These are phyloP conservation scores for Protosalanx chinensis DNA, from an alignment of 2,797 vertebrate species.

Conservation along the genomic window DNA sequence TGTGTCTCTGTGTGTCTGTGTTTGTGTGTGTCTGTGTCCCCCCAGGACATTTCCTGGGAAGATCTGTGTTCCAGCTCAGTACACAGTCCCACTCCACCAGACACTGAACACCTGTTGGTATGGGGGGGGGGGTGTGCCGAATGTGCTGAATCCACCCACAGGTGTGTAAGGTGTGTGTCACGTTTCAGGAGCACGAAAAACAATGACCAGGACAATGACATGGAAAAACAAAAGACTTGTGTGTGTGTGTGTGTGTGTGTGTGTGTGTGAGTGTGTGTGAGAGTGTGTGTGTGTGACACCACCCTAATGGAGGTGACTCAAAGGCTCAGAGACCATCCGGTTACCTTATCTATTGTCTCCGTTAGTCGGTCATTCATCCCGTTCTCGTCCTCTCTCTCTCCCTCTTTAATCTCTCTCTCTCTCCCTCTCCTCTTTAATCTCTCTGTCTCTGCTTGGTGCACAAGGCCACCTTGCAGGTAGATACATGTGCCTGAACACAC, in stretches of 20 bases:
- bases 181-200: conserved; percentile 8
- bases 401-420: background rate
- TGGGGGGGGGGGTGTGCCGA: no score
- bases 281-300: conserved; percentile 10
- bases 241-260: conserved; percentile 22
- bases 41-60: background rate
- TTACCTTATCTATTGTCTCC: conserved; percentile 34
- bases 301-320: conserved; percentile 23
- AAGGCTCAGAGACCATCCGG: conserved; percentile 18
- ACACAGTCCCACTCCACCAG: no score
- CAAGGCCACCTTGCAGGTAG: conserved; percentile 34
- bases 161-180: background rate
- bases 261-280: conserved; percentile 15
- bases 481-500: conserved; percentile 26
- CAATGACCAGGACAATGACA: conserved; percentile 34
- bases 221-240: conserved; percentile 16
- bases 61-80: no score
- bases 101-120: conserved; percentile 19
- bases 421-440: background rate
- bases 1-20: background rate
- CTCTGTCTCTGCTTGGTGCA: conserved; percentile 21
- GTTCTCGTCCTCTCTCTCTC: conserved; percentile 1
- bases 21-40: background rate
- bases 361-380: conserved; percentile 25
- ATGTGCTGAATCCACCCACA: no score